A percentile compares a stretch with the other conserved stretches of the same genome.
Conservation (phyloP, 2,113 vertebrate genomes). For the Aythya baeri region DNA sequence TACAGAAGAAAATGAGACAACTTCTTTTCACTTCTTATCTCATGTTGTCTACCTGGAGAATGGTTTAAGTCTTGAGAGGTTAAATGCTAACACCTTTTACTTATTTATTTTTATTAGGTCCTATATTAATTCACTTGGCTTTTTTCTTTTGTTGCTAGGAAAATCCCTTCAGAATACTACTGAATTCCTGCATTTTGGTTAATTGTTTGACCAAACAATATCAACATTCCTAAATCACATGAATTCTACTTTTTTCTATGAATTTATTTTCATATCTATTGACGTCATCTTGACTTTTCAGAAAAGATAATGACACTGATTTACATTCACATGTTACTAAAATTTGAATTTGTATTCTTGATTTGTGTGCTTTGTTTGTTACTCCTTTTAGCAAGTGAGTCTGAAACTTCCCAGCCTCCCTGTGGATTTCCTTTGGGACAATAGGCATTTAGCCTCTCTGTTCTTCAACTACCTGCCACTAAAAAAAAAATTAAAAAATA, state of each 20-base stretch:
- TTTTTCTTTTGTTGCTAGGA: not conserved
- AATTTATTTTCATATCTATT: not conserved
- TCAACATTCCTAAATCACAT: not conserved
- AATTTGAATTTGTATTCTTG: not conserved
- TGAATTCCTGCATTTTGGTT: not conserved
- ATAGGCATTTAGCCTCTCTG: not conserved
- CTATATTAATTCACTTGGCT: not conserved
- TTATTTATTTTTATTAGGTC: not conserved
- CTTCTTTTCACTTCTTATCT: not conserved
- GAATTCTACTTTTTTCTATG: not conserved
- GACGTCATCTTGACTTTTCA: not conserved
- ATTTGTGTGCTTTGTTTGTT: not conserved
- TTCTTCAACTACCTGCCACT: not conserved
- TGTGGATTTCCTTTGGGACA: not conserved
- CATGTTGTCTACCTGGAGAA: not conserved
- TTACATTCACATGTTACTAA: not conserved
- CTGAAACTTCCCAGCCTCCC: not conserved
- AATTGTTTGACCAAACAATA: not conserved
- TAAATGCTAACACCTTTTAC: not conserved
- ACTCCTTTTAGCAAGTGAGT: not conserved
- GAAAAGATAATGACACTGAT: not conserved
- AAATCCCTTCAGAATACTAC: not conserved
- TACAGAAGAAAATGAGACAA: not conserved
- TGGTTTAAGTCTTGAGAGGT: not conserved
- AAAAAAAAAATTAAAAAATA: not conserved